These are phyloP conservation scores for Scomber colias DNA, from an alignment of 2,113 vertebrate species.

Conservation along the genomic window DNA sequence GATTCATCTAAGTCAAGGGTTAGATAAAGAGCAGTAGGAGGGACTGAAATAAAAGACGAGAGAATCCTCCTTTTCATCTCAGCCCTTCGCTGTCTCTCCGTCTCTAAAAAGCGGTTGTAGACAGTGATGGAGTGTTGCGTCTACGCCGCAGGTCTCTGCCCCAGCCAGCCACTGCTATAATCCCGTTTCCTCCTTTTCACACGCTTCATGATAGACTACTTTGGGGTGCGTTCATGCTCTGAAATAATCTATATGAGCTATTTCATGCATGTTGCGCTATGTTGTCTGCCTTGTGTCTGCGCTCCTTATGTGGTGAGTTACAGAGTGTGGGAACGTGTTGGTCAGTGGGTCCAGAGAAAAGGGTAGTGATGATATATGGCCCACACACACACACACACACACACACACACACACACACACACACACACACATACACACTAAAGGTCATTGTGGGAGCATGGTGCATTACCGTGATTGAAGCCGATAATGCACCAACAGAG, in stretches of 20 bases:
- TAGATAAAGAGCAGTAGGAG: slow-evolving; percentile 72
- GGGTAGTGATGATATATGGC: slow-evolving; percentile 66
- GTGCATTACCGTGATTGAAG: slow-evolving; percentile 79
- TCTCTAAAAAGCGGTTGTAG: slow-evolving; percentile 50
- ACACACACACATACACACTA: slow-evolving; percentile 39
- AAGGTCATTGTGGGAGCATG: slow-evolving; percentile 70
- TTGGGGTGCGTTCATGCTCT: slow-evolving; percentile 57
- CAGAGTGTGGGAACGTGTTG: slow-evolving; percentile 4
- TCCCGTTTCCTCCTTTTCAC: slow-evolving; percentile 70
- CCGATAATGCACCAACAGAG: slow-evolving; percentile 76
- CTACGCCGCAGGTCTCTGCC: slow-evolving; percentile 58
- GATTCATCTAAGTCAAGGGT: slow-evolving; percentile 72
- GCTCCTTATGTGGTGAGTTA: slow-evolving; percentile 29
- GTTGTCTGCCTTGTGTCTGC: slow-evolving; percentile 42
- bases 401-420: slow-evolving; percentile 27
- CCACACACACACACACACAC: slow-evolving; percentile 37
- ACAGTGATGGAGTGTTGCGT: slow-evolving; percentile 44
- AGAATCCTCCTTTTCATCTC: slow-evolving; percentile 62
- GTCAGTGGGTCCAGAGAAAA: slow-evolving; percentile 42
- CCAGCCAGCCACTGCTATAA: slow-evolving; percentile 64
- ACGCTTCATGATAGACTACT: slow-evolving; percentile 64
- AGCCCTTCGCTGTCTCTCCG: slow-evolving; percentile 46
- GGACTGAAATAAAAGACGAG: slow-evolving; percentile 56
- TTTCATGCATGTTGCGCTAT: slow-evolving; percentile 57
- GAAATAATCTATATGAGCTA: slow-evolving; percentile 55